Evolutionary conservation across 2,113 vertebrate species (phyloP), one percentile per base, ranked within the genome.

Genomic region (Saguinus imperator): DNA sequence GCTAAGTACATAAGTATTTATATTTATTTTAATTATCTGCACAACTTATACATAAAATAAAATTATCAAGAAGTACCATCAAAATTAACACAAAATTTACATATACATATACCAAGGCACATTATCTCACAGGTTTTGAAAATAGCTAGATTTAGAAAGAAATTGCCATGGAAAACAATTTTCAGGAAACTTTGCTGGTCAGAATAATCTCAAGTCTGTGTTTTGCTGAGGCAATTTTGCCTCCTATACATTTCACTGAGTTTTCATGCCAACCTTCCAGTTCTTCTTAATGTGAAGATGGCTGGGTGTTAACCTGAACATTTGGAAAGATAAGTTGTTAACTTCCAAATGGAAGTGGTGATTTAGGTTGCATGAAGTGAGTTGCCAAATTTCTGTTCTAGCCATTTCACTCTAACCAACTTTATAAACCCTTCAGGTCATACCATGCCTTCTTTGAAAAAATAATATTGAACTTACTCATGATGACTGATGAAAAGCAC

Each of bases 221-320:
- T 91, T 89, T 94, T 72, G 11, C 32, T 82, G 64, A 93, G 29
- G 80, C 57, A 85, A 2, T 72, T 97, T 93, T 95, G 40, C 20
- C 96, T 85, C 50, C 50, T 94, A 37, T 85, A 83, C 17, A 89
- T 95, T 95, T 95, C 50, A 93, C 8, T 93, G 73, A 61, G 82
- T 95, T 97, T 83, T 83, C 79, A 96, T 88, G 83, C 43, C 61
- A 73, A 85, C 77, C 20, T 89, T 21, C 29, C 17, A 37, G 11
- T 88, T 96, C 55, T 94, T 94, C 76, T 77, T 95, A 97, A 96
- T 83, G 37, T 89, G 86, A 94, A 95, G 58, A 89, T 76, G 43
- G 27, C 57, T 80, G 25, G 17, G 61, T 97, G 25, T 91, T 95
- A 96, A 96, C 95, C 57, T 86, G 85, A 20, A 57, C 84, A 96